Evolutionary conservation across 2,113 vertebrate genomes (phyloP).

Genomic region (Bombycilla garrulus): DNA sequence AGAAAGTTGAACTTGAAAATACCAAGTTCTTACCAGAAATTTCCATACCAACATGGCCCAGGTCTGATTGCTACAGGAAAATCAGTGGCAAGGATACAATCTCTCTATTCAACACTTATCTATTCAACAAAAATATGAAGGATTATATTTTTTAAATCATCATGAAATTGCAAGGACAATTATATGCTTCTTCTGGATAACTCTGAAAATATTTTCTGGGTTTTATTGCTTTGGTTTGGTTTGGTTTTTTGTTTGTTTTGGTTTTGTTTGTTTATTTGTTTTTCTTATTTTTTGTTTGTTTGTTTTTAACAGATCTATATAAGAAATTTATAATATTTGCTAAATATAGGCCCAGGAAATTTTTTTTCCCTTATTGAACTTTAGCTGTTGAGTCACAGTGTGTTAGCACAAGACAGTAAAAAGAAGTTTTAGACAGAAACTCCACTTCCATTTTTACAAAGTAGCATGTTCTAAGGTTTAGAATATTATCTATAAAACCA

Average conservation of each 20-base stretch:
- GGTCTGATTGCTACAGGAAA: not conserved
- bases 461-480: not conserved
- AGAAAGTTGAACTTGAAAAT: not conserved
- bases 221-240: too few relatives aligned
- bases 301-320: not conserved
- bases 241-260: too few relatives aligned
- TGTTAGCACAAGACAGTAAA: not conserved
- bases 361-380: not conserved
- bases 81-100: too few relatives aligned
- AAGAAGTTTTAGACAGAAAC: not conserved
- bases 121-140: not conserved
- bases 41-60: not conserved
- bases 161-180: not conserved
- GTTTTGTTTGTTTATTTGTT: too few relatives aligned
- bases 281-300: not conserved
- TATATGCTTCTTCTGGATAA: not conserved
- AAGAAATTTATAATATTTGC: not conserved
- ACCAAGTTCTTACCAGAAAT: not conserved
- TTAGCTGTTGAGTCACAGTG: not conserved
- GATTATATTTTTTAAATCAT: not conserved
- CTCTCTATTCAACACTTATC: not conserved
- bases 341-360: not conserved
- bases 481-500: conserved; percentile 7
- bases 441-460: not conserved
- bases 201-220: not conserved